Conservation (phyloP, 2,113 vertebrate genomes). For the Dasyornis broadbenti region DNA sequence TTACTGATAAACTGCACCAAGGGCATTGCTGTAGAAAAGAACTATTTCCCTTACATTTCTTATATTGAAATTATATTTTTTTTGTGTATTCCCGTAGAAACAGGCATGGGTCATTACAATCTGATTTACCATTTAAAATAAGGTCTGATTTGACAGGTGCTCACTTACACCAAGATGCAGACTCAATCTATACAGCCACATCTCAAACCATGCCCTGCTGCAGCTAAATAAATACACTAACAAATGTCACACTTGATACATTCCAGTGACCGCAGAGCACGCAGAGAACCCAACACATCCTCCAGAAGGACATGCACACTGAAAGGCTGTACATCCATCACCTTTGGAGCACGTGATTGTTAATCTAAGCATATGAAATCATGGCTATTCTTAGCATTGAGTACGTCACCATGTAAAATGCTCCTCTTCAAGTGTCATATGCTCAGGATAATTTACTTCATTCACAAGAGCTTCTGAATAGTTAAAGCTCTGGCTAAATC, state of each 20-base stretch:
- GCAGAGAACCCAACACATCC: not conserved
- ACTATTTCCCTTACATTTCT: not conserved
- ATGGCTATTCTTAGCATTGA: not conserved
- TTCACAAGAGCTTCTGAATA: constrained; percentile 30
- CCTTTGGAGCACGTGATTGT: not conserved
- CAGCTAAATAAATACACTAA: not conserved
- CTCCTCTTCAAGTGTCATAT: not conserved
- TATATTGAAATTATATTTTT: not conserved
- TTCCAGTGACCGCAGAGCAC: not conserved
- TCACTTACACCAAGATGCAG: not conserved
- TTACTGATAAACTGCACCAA: not conserved
- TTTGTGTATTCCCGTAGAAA: not conserved
- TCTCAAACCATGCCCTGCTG: not conserved
- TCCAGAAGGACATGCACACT: not conserved
- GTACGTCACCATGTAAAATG: not conserved
- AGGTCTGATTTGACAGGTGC: not conserved
- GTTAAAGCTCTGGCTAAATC: constrained; percentile 22
- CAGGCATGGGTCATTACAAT: not conserved
- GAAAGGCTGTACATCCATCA: not conserved
- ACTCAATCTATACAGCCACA: not conserved
- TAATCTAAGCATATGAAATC: not conserved
- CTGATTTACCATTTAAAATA: not conserved
- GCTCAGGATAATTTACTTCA: not conserved
- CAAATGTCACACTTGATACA: not conserved
- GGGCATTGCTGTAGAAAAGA: not conserved